Evolutionary conservation across 1,140 invertebrate species (phyloP).

Genomic region (Solen grandis): DNA sequence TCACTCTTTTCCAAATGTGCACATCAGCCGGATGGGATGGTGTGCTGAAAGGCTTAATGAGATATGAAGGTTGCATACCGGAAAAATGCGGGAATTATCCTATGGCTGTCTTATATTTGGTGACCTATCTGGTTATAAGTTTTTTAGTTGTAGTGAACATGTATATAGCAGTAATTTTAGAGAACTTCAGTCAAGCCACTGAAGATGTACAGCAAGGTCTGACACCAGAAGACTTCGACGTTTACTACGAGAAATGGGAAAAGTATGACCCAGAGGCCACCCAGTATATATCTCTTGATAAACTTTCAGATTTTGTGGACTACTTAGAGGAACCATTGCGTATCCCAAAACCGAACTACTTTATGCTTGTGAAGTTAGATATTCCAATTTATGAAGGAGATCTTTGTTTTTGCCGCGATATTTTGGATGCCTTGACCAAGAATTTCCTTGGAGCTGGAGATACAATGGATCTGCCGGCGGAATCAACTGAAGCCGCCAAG

Average conservation of each 20-base stretch:
- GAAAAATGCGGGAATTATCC: constrained; percentile 91
- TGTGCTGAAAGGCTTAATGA: constrained; percentile 97
- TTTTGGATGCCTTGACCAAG: constrained; percentile 93
- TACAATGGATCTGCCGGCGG: constrained; percentile 85
- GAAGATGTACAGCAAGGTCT: constrained; percentile 99
- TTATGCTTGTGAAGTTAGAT: constrained; percentile 99
- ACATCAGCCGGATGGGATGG: constrained; percentile 99
- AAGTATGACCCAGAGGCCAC: constrained; percentile 98
- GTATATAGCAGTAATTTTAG: constrained; percentile 99
- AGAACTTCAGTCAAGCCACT: constrained; percentile 98
- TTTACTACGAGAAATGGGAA: constrained; percentile 99
- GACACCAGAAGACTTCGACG: constrained; percentile 99
- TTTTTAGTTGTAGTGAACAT: constrained; percentile 99
- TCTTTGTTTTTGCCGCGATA: constrained; percentile 98
- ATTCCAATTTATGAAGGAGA: constrained; percentile 99
- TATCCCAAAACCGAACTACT: constrained; percentile 99
- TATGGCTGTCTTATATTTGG: constrained; percentile 95
- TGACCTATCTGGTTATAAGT: constrained; percentile 98
- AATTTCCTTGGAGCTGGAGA: constrained; percentile 92
- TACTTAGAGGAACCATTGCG: constrained; percentile 84
- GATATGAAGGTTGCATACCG: constrained; percentile 87
- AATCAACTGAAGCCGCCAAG: constrained; percentile 84
- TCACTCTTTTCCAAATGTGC: constrained; percentile 98
- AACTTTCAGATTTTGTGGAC: constrained; percentile 96
- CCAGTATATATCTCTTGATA: constrained; percentile 96